These are phyloP conservation scores for Epinotia ramella DNA, from an alignment of 2,888 invertebrate genomes.

Conservation along the genomic window DNA sequence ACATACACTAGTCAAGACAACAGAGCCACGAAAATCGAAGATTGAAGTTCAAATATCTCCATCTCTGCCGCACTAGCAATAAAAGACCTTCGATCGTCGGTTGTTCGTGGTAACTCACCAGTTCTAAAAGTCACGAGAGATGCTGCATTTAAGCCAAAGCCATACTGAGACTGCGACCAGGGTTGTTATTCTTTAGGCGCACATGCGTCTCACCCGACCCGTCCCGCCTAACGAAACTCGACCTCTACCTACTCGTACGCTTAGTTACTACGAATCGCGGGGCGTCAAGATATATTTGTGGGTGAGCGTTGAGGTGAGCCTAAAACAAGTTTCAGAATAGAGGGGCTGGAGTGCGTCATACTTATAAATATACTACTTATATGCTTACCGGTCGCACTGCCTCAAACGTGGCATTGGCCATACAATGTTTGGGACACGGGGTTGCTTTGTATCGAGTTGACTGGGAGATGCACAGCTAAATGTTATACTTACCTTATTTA, in stretches of 20 bases:
- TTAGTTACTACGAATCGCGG: too few species aligned
- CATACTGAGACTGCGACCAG: background rate
- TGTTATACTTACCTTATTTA: background rate
- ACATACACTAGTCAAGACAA: constrained; percentile 62
- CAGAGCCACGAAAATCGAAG: background rate
- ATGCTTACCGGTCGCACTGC: background rate
- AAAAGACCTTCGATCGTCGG: background rate
- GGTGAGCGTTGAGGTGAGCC: too few species aligned
- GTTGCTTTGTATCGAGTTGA: background rate
- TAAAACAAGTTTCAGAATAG: too few species aligned
- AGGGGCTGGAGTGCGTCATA: background rate
- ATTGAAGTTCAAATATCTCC: background rate
- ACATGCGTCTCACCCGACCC: too few species aligned
- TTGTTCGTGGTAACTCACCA: background rate
- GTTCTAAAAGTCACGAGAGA: constrained; percentile 12
- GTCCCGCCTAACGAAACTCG: too few species aligned
- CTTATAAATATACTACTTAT: too few species aligned
- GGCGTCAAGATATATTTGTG: too few species aligned
- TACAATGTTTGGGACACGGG: background rate
- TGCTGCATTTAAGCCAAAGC: background rate
- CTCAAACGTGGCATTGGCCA: background rate
- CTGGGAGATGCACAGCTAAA: background rate
- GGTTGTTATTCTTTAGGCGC: too few species aligned
- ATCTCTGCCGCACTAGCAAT: background rate
- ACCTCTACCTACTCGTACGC: too few species aligned